phyloP scores from a whole-genome alignment of 2,888 invertebrate genomes.

The Trichopoda pennipes region DNA sequence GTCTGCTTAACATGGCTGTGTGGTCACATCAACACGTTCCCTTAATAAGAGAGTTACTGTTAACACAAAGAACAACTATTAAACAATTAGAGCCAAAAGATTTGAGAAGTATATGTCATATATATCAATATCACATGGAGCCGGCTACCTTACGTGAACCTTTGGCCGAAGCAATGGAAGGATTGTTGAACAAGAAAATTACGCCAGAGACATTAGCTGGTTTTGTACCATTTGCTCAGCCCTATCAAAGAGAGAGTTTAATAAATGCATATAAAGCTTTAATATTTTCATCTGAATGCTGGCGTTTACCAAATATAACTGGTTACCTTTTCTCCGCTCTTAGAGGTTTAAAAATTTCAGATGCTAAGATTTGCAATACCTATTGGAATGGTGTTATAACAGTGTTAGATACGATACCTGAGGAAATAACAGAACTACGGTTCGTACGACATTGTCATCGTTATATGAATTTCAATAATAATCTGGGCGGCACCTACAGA shows the following conservation, averaged over 20 bases:
- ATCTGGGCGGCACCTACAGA: constrained; percentile 82
- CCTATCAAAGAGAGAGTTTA: constrained; percentile 80
- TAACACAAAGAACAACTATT: constrained; percentile 78
- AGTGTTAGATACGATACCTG: constrained; percentile 74
- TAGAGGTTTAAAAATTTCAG: constrained; percentile 81
- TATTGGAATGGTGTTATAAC: constrained; percentile 81
- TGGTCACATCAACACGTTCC: constrained; percentile 81
- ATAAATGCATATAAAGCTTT: constrained; percentile 78
- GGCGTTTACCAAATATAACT: constrained; percentile 75
- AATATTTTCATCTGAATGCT: constrained; percentile 72
- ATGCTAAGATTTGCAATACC: constrained; percentile 79
- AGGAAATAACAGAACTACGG: constrained; percentile 72
- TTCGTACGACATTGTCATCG: constrained; percentile 81
- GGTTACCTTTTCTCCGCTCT: constrained; percentile 80
- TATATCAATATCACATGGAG: constrained; percentile 82
- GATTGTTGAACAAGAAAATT: constrained; percentile 76
- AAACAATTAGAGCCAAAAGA: constrained; percentile 79
- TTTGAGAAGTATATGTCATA: constrained; percentile 79
- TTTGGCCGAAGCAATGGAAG: constrained; percentile 79
- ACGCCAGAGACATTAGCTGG: constrained; percentile 81
- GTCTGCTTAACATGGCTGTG: constrained; percentile 81
- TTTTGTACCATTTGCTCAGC: constrained; percentile 81
- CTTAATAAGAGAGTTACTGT: constrained; percentile 79
- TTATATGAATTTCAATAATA: constrained; percentile 83
- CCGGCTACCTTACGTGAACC: constrained; percentile 81